These are phyloP conservation scores for Taxidea taxus DNA, from an alignment of 2,113 vertebrate genomes.

Conservation along the genomic window DNA sequence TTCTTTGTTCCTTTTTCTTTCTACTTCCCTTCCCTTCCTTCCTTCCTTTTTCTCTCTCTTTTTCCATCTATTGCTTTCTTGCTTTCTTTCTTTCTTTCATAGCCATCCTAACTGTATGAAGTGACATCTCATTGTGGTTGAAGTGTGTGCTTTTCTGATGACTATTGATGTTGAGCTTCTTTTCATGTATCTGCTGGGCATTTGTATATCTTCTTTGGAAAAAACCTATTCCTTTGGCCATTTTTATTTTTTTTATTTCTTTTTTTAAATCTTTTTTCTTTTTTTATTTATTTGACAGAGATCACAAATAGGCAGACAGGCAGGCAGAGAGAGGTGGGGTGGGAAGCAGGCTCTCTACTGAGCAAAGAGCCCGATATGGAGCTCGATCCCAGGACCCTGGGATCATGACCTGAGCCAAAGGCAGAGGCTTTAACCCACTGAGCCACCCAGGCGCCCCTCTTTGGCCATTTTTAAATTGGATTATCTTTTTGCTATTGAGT, in stretches of 20 bases:
- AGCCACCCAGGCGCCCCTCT: background rate
- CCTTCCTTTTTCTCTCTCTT: fast-evolving
- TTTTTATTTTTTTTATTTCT: background rate
- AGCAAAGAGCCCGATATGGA: too few relatives aligned
- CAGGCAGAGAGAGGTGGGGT: too few relatives aligned
- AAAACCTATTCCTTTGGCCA: background rate
- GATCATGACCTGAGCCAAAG: too few relatives aligned
- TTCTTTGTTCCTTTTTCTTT: background rate
- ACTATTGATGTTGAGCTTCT: background rate
- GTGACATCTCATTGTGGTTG: background rate
- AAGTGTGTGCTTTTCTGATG: background rate
- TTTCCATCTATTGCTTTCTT: too few relatives aligned
- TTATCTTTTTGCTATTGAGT: background rate
- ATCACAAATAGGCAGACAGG: too few relatives aligned
- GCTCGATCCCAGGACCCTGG: too few relatives aligned
- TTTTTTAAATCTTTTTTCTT: too few relatives aligned
- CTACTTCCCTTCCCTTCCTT: too few relatives aligned
- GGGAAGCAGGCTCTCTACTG: too few relatives aligned
- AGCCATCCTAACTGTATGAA: background rate
- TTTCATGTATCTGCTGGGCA: background rate
- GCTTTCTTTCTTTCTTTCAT: background rate
- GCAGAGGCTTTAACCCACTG: too few relatives aligned
- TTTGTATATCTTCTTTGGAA: background rate
- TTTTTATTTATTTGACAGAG: too few relatives aligned
- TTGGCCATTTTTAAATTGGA: background rate